These are phyloP conservation scores for Timema podura DNA, from an alignment of 2,888 invertebrate genomes.

Conservation along the genomic window DNA sequence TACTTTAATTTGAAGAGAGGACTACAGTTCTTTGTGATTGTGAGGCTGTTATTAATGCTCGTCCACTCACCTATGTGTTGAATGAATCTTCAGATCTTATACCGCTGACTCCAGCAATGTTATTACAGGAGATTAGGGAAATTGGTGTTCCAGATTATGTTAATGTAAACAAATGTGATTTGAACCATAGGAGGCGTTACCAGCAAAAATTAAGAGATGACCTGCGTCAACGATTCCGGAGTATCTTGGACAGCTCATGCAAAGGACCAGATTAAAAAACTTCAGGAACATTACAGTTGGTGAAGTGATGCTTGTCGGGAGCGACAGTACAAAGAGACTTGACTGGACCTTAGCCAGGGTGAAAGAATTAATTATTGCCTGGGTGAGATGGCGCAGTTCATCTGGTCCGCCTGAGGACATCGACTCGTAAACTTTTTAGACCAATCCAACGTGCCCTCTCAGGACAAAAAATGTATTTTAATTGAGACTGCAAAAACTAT, in stretches of 20 bases:
- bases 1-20: background rate
- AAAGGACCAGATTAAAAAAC: background rate
- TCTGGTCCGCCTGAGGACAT: background rate
- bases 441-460: no score
- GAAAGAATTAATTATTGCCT: background rate
- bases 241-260: background rate
- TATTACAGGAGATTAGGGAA: background rate
- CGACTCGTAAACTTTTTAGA: no score
- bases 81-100: background rate
- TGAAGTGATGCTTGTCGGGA: background rate
- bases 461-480: no score
- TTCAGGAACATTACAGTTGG: background rate
- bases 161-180: background rate
- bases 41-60: background rate
- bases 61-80: background rate
- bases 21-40: background rate
- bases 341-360: background rate
- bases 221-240: background rate
- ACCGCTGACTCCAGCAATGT: background rate
- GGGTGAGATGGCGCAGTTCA: background rate
- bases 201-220: background rate
- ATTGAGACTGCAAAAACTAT: no score
- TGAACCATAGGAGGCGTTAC: background rate
- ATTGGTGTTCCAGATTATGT: background rate
- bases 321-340: background rate